Evolutionary conservation across 1,140 invertebrate species (phyloP), one percentile per base, ranked within the genome.

Genomic region (Sitobion miscanthi): DNA sequence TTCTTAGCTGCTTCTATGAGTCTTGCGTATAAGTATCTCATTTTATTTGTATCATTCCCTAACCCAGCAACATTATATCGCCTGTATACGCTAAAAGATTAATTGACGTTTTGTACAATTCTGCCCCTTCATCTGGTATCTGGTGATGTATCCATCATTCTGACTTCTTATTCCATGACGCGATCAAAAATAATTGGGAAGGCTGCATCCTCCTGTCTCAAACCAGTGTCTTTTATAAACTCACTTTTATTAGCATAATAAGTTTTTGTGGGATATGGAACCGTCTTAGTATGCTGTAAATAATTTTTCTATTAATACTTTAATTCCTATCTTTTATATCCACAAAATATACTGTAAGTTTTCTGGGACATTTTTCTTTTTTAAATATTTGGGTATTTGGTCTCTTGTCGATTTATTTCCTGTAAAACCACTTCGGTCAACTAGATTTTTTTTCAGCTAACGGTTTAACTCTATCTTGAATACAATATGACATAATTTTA

Each of bases 321-420:
- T 85, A 35, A 85, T 69, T 91, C 4, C 1, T 57, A 85, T 54
- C 14, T 69, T 83, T 93, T 23, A 77, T 91, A 47, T 93, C 47
- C 42, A 93, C 47, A 91, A 93, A 93, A 47, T 52, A 0, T 88
- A 21, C 20, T 14, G 35, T 35, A 87, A 92, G 35, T 52, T 45
- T 94, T 30, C 7, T 62, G 30, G 25, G 3, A 62, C 7, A 62
- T 42, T 42, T 42, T 42, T 42, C 2, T 3, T 62, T 5, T 11
- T 11, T 62, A 62, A 62, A 30, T 49, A 49, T 49, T 49, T 11
- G 47, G 14, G 14, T 62, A 62, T 11, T 30, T 62, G 25, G 8
- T 62, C 7, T 30, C 30, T 62, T 2, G 25, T 62, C 30, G 57
- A 62, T 3, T 62, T 62, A 57, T 62, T 62, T 62, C 8, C 25